Evolutionary conservation across 1,140 invertebrate genomes (phyloP), one percentile per base, ranked within the genome.

Genomic region (Drosophila ananassae): DNA sequence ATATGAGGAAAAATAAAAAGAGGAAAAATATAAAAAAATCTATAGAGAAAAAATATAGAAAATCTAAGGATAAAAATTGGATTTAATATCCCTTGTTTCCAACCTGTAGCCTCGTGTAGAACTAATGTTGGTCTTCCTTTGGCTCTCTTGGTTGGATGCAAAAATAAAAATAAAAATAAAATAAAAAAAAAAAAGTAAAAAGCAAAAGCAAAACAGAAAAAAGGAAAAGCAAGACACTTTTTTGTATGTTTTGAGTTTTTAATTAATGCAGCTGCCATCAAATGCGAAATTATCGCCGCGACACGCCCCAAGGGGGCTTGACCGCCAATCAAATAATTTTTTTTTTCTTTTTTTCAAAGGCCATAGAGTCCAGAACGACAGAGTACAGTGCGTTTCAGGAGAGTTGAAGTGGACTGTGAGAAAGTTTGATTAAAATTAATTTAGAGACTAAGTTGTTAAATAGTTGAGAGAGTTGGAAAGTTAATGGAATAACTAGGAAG

Each of bases 201-300:
- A 62, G 50, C 24, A 61, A 21, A 51, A 9, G 17, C 17, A 32
- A 8, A 8, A 0, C 30, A 32, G 25, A 28, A 28, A 28, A 28
- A 28, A 28, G 25, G 17, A 17, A 28, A 53, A 61, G 58, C 48
- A 53, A 21, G 24, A 10, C 34, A 10, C 30, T 32, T 62, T 63
- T 54, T 47, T 56, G 32, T 21, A 22, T 47, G 9, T 47, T 46
- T 47, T 47, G 17, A 22, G 17, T 47, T 47, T 21, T 58, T 57
- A 63, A 63, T 63, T 47, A 57, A 57, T 63, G 61, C 61, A 63
- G 54, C 61, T 63, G 61, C 21, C 53, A 63, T 57, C 53, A 24
- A 56, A 63, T 57, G 53, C 13, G 61, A 47, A 47, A 52, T 41
- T 61, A 24, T 53, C 24, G 25, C 12, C 9, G 30, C 13, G 46